A percentile compares a stretch with the other conserved stretches of the same genome.
phyloP scores from a whole-genome alignment of 2,888 invertebrate species.

The Willowsia nigromaculata region DNA sequence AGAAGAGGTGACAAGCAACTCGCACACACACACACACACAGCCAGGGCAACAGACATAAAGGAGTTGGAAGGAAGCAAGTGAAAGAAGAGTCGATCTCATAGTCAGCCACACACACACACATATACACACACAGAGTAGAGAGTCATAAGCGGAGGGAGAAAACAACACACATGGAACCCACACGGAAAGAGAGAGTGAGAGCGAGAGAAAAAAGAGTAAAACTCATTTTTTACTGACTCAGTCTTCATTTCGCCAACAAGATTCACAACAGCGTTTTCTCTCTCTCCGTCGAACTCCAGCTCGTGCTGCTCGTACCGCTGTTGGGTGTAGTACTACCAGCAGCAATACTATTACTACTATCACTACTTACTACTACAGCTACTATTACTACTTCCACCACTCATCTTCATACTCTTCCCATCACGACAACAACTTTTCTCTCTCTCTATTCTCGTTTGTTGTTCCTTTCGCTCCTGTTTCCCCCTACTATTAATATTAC shows the following conservation, averaged over 20 bases:
- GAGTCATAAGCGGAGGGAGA: background rate
- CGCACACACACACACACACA: background rate
- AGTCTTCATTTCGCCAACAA: background rate
- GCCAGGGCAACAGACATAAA: background rate
- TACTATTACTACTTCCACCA: background rate
- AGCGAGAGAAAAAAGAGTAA: constrained; percentile 35
- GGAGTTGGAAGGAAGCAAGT: background rate
- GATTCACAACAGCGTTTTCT: background rate
- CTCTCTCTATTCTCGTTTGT: background rate
- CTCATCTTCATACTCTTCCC: constrained; percentile 13
- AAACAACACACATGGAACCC: background rate
- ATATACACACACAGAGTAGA: background rate
- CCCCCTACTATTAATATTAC: background rate
- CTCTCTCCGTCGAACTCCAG: no score
- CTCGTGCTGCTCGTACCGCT: background rate
- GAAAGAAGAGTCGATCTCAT: constrained; percentile 20
- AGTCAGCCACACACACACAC: background rate
- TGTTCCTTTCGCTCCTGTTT: background rate
- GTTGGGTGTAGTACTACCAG: constrained; percentile 4
- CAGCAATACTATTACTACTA: background rate
- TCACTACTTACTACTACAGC: background rate
- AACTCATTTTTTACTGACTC: constrained; percentile 13
- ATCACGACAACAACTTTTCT: background rate
- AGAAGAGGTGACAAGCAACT: constrained; percentile 68
- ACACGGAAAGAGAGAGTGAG: background rate